A percentile compares a stretch with the other conserved stretches of the same genome.
Conservation (phyloP, 1,140 invertebrate genomes). For the Camponotus floridanus region DNA sequence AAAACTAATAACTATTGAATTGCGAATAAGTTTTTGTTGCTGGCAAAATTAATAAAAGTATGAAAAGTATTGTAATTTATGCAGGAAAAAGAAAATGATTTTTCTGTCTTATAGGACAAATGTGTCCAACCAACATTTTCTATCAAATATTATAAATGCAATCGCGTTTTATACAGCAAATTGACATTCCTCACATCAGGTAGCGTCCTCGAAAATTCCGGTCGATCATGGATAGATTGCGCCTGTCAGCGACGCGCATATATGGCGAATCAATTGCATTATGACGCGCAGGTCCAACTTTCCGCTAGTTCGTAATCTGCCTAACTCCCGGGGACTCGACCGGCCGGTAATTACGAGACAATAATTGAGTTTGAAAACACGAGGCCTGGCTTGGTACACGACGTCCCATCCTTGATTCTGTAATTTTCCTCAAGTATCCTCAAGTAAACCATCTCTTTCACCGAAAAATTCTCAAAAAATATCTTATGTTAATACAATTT, state of each 20-base stretch:
- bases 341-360: slow-evolving; percentile 73
- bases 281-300: slow-evolving; percentile 66
- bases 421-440: slow-evolving; percentile 10
- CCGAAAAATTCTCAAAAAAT: background rate
- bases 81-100: no score
- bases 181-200: slow-evolving; percentile 12
- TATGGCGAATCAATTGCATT: slow-evolving; percentile 69
- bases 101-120: no score
- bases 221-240: slow-evolving; percentile 51
- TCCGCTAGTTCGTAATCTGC: slow-evolving; percentile 68
- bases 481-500: no score
- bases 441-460: background rate
- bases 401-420: background rate
- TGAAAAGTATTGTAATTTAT: no score
- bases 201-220: slow-evolving; percentile 37
- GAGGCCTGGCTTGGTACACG: background rate
- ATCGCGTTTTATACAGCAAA: background rate
- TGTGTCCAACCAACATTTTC: background rate
- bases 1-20: no score
- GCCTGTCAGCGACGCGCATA: slow-evolving; percentile 62
- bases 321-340: slow-evolving; percentile 70
- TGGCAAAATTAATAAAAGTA: background rate
- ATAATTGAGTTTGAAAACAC: slow-evolving; percentile 73
- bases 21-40: no score
- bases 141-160: background rate